Conservation (phyloP, 2,888 invertebrate genomes). For the Caenorhabditis becei region DNA sequence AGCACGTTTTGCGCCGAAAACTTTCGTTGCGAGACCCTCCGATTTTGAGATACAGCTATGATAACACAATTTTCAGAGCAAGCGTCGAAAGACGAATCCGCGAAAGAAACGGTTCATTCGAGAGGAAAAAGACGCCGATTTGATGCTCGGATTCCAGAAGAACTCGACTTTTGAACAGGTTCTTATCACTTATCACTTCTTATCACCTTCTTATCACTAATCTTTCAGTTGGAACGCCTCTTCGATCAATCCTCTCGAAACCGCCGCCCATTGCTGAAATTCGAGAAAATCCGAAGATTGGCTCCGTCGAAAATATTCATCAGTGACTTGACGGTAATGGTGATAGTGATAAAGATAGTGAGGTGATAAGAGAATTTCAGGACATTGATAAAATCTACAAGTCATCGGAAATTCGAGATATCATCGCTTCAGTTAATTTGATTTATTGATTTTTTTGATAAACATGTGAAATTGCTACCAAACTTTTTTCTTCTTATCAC, state of each 20-base stretch:
- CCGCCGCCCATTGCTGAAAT: constrained; percentile 13
- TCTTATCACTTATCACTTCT: background rate
- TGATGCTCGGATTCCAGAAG: constrained; percentile 75
- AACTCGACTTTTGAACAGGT: constrained; percentile 70
- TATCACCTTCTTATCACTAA: background rate
- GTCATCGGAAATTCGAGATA: constrained; percentile 78
- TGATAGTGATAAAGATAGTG: background rate
- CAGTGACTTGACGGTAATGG: constrained; percentile 77
- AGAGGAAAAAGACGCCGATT: constrained; percentile 74
- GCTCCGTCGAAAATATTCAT: constrained; percentile 77
- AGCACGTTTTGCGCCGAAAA: too few relatives aligned
- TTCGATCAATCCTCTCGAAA: constrained; percentile 58
- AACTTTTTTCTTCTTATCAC: too few relatives aligned
- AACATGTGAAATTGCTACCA: too few relatives aligned
- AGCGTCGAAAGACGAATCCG: constrained; percentile 61
- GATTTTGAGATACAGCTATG: too few relatives aligned
- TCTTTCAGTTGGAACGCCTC: constrained; percentile 68
- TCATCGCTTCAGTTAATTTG: constrained; percentile 70
- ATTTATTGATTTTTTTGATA: constrained; percentile 39
- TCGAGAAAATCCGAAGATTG: constrained; percentile 62
- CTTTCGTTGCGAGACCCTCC: too few relatives aligned
- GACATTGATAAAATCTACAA: constrained; percentile 81
- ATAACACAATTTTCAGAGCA: constrained; percentile 25
- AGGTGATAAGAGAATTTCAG: constrained; percentile 35
- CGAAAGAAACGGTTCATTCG: constrained; percentile 70